Percentiles rank a stretch among this genome's conserved stretches.
phyloP scores from a whole-genome alignment of 2,797 vertebrate species.

The Buceros bicornis region DNA sequence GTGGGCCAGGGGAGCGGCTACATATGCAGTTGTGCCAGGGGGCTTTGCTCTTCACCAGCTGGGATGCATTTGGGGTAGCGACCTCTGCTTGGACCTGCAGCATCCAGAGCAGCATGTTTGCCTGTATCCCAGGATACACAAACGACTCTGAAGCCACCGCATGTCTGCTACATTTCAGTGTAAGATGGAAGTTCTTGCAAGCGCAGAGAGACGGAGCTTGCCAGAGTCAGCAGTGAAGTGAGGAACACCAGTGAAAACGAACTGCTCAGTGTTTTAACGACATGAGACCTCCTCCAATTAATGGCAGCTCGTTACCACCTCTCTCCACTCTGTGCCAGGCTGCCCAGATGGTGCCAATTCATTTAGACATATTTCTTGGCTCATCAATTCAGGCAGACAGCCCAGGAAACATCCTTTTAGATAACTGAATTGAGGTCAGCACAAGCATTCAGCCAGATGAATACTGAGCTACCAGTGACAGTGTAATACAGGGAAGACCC shows the following conservation, averaged over 20 bases:
- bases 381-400: conserved; percentile 60
- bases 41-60: conserved; percentile 17
- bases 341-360: conserved; percentile 70
- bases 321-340: not conserved
- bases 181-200: not conserved
- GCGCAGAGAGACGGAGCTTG: not conserved
- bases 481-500: not conserved
- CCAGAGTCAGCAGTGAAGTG: not conserved
- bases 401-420: conserved; percentile 46
- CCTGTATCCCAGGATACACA: not conserved
- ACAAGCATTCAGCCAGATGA: conserved; percentile 27
- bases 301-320: conserved; percentile 61
- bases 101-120: not conserved
- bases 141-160: not conserved
- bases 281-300: not conserved
- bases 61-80: not conserved
- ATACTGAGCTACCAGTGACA: not conserved
- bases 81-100: not conserved
- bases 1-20: conserved; percentile 22
- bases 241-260: conserved; percentile 24
- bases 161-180: not conserved
- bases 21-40: not conserved
- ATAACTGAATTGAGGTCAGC: conserved; percentile 68
- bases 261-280: conserved; percentile 51
- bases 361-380: conserved; percentile 67